phyloP scores from a whole-genome alignment of 2,113 vertebrate species.

The Heterotilapia buettikoferi region DNA sequence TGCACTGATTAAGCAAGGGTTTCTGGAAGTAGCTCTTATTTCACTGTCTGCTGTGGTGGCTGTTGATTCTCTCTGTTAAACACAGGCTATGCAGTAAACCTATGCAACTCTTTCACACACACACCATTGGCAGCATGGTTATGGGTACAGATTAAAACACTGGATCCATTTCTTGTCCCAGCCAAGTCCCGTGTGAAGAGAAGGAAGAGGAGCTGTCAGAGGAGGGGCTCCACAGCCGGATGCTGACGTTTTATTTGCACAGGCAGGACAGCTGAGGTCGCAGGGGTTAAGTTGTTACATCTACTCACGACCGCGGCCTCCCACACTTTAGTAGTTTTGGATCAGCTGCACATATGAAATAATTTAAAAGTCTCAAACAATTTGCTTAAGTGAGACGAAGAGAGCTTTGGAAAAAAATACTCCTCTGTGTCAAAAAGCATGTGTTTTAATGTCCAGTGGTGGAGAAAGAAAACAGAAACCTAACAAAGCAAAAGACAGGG shows the following conservation, averaged over 20 bases:
- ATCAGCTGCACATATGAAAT: neutral
- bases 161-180: neutral
- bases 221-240: conserved; percentile 62
- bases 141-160: neutral
- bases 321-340: conserved; percentile 32
- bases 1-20: neutral
- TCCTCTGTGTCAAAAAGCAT: neutral
- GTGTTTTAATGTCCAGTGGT: neutral
- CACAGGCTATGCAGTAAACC: rapidly evolving
- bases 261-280: conserved; percentile 66
- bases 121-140: neutral
- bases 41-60: neutral
- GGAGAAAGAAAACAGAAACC: neutral
- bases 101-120: neutral
- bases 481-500: neutral
- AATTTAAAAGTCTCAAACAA: neutral
- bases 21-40: neutral
- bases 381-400: neutral
- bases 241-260: conserved; percentile 75
- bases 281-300: conserved; percentile 72
- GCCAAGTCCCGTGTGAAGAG: neutral
- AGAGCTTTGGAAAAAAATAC: neutral
- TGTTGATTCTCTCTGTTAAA: neutral
- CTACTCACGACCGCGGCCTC: conserved; percentile 50
- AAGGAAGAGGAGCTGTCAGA: conserved; percentile 63